A percentile compares a stretch with the other conserved stretches of the same genome.
Conservation (phyloP, 2,888 invertebrate species). For the Nasonovia ribisnigri region DNA sequence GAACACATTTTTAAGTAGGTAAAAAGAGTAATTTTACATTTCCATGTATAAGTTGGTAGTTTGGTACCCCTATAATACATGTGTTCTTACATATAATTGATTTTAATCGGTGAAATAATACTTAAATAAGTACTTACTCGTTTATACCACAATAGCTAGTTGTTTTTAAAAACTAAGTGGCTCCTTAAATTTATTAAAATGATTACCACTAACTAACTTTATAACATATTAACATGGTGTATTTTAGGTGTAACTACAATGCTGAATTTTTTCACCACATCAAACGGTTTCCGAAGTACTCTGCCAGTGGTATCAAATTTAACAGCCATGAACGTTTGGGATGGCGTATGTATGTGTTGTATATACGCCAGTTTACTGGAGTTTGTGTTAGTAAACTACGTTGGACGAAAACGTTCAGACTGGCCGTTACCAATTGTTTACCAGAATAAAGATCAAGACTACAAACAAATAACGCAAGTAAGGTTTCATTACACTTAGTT, state of each 20-base stretch:
- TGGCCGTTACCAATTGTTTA: conserved; percentile 73
- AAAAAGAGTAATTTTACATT: neutral
- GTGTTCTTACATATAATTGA: neutral
- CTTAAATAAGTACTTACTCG: neutral
- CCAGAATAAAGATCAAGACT: conserved; percentile 53
- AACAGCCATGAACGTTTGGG: conserved; percentile 97
- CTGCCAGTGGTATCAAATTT: conserved; percentile 93
- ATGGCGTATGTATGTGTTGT: conserved; percentile 97
- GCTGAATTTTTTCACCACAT: conserved; percentile 98
- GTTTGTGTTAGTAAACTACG: conserved; percentile 95
- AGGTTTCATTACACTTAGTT: neutral
- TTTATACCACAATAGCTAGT: neutral
- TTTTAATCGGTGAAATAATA: neutral
- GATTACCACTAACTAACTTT: neutral
- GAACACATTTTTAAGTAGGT: neutral
- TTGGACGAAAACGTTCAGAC: conserved; percentile 79
- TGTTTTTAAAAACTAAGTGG: neutral
- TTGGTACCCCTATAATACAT: too few species aligned
- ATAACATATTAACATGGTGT: neutral
- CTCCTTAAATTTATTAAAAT: neutral
- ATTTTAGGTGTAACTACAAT: conserved; percentile 92
- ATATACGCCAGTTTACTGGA: conserved; percentile 94
- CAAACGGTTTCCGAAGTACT: conserved; percentile 91
- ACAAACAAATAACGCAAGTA: conserved; percentile 55
- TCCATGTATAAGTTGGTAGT: neutral